A percentile compares a stretch with the other conserved stretches of the same genome.
Evolutionary conservation across 2,888 invertebrate genomes (phyloP).

Genomic region (Drosophila longiperda): DNA sequence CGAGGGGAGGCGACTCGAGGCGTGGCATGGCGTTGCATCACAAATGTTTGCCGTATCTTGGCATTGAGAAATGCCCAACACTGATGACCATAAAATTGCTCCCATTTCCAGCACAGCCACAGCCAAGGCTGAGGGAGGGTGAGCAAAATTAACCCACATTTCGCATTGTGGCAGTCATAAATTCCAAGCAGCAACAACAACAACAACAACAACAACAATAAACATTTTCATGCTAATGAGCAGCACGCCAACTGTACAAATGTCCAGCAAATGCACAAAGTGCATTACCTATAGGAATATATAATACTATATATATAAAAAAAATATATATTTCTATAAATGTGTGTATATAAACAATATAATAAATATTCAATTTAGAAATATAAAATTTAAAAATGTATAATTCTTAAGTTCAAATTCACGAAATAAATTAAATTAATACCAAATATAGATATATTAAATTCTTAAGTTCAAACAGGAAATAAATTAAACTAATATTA

Average conservation of each 20-base stretch:
- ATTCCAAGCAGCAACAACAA: conserved; percentile 53
- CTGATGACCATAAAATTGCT: conserved; percentile 80
- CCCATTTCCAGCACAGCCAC: conserved; percentile 36
- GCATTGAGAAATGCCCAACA: conserved; percentile 73
- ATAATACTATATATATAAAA: background rate
- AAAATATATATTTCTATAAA: background rate
- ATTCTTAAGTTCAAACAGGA: no score
- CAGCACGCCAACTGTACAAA: conserved; percentile 77
- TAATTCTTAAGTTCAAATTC: no score
- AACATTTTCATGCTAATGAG: conserved; percentile 77
- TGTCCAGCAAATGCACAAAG: conserved; percentile 45
- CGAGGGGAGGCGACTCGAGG: conserved; percentile 1
- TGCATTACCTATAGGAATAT: conserved; percentile 11
- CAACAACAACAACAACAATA: conserved; percentile 38
- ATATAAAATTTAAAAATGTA: no score
- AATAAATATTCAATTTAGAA: no score
- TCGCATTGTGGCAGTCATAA: conserved; percentile 71
- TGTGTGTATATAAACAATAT: background rate
- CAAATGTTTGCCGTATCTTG: conserved; percentile 37
- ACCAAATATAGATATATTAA: no score
- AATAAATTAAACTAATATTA: no score
- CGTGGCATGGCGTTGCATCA: conserved; percentile 43
- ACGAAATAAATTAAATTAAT: no score
- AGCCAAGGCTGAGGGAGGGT: conserved; percentile 2
- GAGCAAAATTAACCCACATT: conserved; percentile 70